Evolutionary conservation across 2,888 invertebrate genomes (phyloP), one percentile per base, ranked within the genome.

Genomic region (Colostygia pectinataria): DNA sequence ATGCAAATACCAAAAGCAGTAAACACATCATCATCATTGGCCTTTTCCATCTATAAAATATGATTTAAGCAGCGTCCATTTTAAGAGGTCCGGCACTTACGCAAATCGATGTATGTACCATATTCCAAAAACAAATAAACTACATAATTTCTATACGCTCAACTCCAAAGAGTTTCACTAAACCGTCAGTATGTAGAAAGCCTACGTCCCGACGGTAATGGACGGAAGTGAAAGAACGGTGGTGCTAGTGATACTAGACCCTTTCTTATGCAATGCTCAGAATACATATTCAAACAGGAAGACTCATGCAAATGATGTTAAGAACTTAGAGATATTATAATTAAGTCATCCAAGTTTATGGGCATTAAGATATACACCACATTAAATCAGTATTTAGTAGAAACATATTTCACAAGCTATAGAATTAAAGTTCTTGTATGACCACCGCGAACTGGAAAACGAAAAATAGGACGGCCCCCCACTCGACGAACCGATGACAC

Each of bases 211-310:
- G 44, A 41, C 28, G 48, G 42, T 44, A 45, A 48, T 53, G 45
- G 31, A 38, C 58, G 60, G 62, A 60, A 51, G 56, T 62, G 59
- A 53, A 41, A 45, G 39, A 50, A 24, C 53, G 38, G 45, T 42
- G 18, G 29, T 23, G 18, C 15, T 4, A 9, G 2, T 31, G 12
- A 34, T 25, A 40, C 43, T 41, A 44, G 36, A 33, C 45, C 44
- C 43, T 48, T 45, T 46, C 46, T 42, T 47, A 53, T 28, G 39
- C 33, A 55, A 55, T 14, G 12, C 14, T 37, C 9, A 12, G 24
- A n/a, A 44, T 53, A 14, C 43, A 52, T 53, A 56, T 51, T 46
- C 27, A 47, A 43, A 23, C 18, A 45, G 51, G 43, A 43, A 34
- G 9, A 23, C 15, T 18, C 3, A 32, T 41, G 31, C 18, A 32